phyloP scores from a whole-genome alignment of 2,888 invertebrate species.

The Griposia aprilina region DNA sequence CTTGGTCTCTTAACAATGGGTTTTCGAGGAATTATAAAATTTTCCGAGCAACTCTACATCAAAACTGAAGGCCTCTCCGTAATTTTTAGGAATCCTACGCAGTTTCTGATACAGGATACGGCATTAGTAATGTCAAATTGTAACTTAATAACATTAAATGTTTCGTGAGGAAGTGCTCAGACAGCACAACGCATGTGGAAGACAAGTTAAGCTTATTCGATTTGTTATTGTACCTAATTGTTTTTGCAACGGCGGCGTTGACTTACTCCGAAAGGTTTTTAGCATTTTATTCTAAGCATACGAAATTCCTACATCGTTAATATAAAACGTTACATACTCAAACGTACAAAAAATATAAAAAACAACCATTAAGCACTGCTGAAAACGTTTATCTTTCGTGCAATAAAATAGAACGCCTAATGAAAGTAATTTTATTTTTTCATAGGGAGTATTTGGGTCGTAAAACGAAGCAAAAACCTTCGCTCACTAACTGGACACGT shows the following conservation, averaged over 20 bases:
- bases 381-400: slow-evolving; percentile 28
- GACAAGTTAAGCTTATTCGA: slow-evolving; percentile 48
- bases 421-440: slow-evolving; percentile 58
- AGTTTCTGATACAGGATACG: slow-evolving; percentile 3
- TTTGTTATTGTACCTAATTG: slow-evolving; percentile 42
- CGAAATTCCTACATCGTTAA: slow-evolving; percentile 27
- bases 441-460: slow-evolving; percentile 30
- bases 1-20: background rate
- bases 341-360: slow-evolving; percentile 7
- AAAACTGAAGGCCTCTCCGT: background rate
- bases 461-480: slow-evolving; percentile 43
- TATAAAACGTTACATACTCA: slow-evolving; percentile 17
- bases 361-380: slow-evolving; percentile 3
- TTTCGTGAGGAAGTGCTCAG: slow-evolving; percentile 38
- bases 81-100: too few species aligned
- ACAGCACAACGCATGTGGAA: slow-evolving; percentile 39
- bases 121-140: slow-evolving; percentile 14
- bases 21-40: slow-evolving; percentile 5
- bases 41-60: background rate
- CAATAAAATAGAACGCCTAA: slow-evolving; percentile 37
- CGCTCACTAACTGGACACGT: slow-evolving; percentile 32
- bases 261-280: slow-evolving; percentile 14
- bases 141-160: slow-evolving; percentile 36
- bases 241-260: slow-evolving; percentile 32
- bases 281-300: slow-evolving; percentile 29